Percentiles rank a stretch among this genome's conserved stretches.
Conservation (phyloP, 2,888 invertebrate species). For the Acronicta alni region DNA sequence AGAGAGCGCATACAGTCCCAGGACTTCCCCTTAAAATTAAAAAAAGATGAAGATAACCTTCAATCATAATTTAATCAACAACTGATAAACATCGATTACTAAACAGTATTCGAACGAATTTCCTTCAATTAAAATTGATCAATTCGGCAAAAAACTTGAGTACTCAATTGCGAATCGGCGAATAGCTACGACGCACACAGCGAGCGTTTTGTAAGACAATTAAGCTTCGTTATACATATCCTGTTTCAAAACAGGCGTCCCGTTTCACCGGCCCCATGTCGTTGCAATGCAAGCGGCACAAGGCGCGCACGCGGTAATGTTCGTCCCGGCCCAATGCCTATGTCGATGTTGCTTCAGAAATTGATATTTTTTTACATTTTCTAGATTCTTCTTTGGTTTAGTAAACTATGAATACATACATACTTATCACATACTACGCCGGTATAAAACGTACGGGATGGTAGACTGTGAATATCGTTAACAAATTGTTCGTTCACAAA, state of each 20-base stretch:
- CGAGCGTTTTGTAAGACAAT: conserved; percentile 46
- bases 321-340: conserved; percentile 30
- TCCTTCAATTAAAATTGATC: conserved; percentile 37
- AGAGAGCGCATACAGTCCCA: neutral
- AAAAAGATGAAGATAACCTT: conserved; percentile 5
- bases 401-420: neutral
- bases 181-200: conserved; percentile 5
- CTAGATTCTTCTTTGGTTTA: neutral
- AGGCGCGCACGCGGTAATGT: conserved; percentile 46
- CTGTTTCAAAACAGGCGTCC: conserved; percentile 50
- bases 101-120: conserved; percentile 24
- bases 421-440: no score
- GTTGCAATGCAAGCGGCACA: conserved; percentile 39
- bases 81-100: conserved; percentile 5
- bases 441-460: no score
- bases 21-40: neutral
- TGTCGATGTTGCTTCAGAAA: conserved; percentile 4
- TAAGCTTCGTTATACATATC: conserved; percentile 53
- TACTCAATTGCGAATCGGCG: conserved; percentile 28
- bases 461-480: no score
- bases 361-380: conserved; percentile 3
- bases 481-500: no score
- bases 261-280: conserved; percentile 25
- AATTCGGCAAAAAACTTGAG: conserved; percentile 21
- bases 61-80: conserved; percentile 17